Base-by-base conservation (phyloP, 2,113 vertebrate genomes). In the Pedionomus torquatus region DNA sequence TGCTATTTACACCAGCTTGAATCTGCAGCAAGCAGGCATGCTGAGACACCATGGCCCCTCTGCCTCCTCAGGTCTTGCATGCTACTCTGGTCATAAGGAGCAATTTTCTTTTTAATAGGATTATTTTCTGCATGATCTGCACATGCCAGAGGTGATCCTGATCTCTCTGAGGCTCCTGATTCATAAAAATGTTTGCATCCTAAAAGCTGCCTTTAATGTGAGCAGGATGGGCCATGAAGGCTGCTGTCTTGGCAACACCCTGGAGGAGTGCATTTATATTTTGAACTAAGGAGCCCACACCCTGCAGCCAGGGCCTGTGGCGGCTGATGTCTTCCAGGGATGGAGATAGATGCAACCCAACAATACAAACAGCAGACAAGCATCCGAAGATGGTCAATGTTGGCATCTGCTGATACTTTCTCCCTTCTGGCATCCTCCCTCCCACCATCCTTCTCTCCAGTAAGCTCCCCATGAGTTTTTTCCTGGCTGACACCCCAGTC, bases 161-260 rank as follows among this genome's bases (percentile, higher is more conserved):
- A 49, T 28, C 8, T 26, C 41, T 9, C 31, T 11, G 37, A 55
- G 13, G 17, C 9, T 80, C 26, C 41, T 14, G 5, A 28, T 58
- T 18, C 60, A 74, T 31, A 10, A 28, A 70, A 13, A 81, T 28
- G 37, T 51, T 58, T 1, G 0, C 1, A 0, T 51, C 28, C 24
- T 49, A 60, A 77, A 79, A 85, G 24, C 30, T 39, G 30, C 19
- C 41, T 61, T 51, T 61, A 52, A 17, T 24, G 24, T 43, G 70
- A 55, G 19, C 0, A 0, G 60, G 43, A 30, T 1, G 3, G 43
- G 48, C 8, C 0, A 0, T 5, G 43, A 66, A 64, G 44, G 26
- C 20, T 11, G 39, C 26, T 83, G 72, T 60, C 58, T 80, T 1
- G 5, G 58, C 17, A 74, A 12, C 33, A 3, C 1, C 3, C 74